Conservation (phyloP, 2,113 vertebrate genomes). For the Notarius lentiginosus region DNA sequence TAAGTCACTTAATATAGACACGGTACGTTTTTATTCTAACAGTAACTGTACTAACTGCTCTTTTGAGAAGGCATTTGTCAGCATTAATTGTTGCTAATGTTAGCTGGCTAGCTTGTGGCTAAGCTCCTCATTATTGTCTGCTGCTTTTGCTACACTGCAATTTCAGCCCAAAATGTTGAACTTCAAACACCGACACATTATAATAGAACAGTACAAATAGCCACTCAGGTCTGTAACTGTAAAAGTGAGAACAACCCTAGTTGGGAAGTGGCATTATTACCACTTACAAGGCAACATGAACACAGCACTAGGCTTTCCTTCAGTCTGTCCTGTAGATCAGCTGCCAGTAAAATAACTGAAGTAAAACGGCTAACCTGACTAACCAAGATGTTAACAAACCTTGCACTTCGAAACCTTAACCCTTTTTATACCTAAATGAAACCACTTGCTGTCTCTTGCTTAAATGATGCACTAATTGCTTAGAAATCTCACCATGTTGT, state of each 20-base stretch:
- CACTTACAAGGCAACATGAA: not conserved
- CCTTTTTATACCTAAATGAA: not conserved
- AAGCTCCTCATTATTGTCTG: not conserved
- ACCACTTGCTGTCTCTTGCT: not conserved
- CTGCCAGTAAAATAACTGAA: not conserved
- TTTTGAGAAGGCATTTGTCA: not conserved
- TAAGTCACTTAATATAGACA: not conserved
- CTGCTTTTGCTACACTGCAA: not conserved
- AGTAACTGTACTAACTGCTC: not conserved
- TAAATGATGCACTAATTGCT: not conserved
- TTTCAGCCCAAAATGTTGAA: not conserved
- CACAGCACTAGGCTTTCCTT: not conserved
- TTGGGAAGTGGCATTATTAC: not conserved
- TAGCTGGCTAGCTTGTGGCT: not conserved
- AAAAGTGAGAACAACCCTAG: not conserved
- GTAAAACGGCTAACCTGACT: not conserved
- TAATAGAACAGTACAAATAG: not conserved
- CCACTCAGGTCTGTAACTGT: not conserved
- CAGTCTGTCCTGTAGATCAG: not conserved
- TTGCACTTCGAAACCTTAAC: not conserved
- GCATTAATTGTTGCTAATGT: not conserved
- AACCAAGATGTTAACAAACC: not conserved
- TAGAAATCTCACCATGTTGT: not conserved
- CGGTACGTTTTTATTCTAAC: not conserved
- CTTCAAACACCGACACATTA: not conserved